Evolutionary conservation across 2,888 invertebrate species (phyloP).

Genomic region (Lochmaea crataegi): DNA sequence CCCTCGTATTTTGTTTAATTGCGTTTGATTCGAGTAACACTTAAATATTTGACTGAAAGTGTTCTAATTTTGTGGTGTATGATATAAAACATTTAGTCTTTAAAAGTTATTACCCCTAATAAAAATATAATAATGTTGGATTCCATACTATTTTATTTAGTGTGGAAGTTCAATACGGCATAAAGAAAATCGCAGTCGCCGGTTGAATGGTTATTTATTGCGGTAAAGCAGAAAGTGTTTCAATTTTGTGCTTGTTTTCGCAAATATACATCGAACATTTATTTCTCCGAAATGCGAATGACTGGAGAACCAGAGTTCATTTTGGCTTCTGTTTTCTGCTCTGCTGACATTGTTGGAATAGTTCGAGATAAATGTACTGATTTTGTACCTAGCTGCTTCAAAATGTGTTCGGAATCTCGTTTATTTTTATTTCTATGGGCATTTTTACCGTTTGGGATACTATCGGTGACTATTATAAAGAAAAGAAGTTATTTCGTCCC

Average conservation of each 20-base stretch:
- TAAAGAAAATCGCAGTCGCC: conserved; percentile 48
- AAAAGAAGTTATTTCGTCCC: background rate
- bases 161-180: conserved; percentile 50
- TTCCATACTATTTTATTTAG: conserved; percentile 47
- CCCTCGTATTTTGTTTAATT: no score
- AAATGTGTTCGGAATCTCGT: conserved; percentile 22
- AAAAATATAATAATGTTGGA: background rate
- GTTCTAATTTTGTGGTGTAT: no score
- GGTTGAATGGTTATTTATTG: conserved; percentile 51
- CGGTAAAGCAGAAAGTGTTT: conserved; percentile 42
- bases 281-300: conserved; percentile 28
- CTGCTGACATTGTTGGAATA: conserved; percentile 26
- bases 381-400: conserved; percentile 25
- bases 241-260: conserved; percentile 40
- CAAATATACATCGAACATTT: conserved; percentile 41
- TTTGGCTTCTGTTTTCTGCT: conserved; percentile 35
- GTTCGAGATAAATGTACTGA: conserved; percentile 29
- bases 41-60: no score
- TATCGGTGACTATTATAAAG: background rate
- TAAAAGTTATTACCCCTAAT: background rate
- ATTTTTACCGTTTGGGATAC: conserved; percentile 2
- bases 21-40: no score
- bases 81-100: no score
- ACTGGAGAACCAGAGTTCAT: conserved; percentile 26
- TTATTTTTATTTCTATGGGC: conserved; percentile 22